Evolutionary conservation across 2,888 invertebrate genomes (phyloP).

Genomic region (Clusia tigrina): DNA sequence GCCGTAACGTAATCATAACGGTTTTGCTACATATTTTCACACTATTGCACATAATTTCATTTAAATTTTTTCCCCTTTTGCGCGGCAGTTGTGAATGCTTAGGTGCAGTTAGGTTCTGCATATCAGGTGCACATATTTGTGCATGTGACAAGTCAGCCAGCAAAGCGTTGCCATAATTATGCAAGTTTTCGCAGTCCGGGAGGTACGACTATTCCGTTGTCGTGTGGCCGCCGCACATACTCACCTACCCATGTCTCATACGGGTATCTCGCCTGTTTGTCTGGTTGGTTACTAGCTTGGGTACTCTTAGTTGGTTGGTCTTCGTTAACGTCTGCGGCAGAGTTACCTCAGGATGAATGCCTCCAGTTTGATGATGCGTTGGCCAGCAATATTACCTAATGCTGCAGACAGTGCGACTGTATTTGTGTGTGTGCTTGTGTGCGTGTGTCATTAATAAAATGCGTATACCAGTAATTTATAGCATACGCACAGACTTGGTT

Average conservation of each 20-base stretch:
- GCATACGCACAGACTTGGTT: not conserved
- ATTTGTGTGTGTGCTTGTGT: too few relatives aligned
- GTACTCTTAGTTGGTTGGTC: not conserved
- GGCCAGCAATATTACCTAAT: too few relatives aligned
- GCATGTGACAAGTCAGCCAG: not conserved
- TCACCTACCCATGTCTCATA: too few relatives aligned
- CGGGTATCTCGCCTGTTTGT: too few relatives aligned
- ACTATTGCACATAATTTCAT: constrained; percentile 6
- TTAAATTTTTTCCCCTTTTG: not conserved
- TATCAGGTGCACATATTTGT: not conserved
- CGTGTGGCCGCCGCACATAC: not conserved
- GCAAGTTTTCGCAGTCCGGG: not conserved
- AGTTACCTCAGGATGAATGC: constrained; percentile 1
- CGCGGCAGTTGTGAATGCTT: not conserved
- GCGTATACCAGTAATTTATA: constrained; percentile 6
- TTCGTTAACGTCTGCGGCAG: not conserved
- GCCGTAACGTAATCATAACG: constrained; percentile 17
- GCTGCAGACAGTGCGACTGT: not conserved
- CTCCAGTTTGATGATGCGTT: too few relatives aligned
- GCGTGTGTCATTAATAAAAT: constrained; percentile 7
- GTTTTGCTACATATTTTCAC: constrained; percentile 26
- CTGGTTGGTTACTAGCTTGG: not conserved
- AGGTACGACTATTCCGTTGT: not conserved
- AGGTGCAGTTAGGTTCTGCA: constrained; percentile 6
- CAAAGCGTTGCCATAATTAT: constrained; percentile 4